Base-by-base conservation (phyloP, 2,888 invertebrate species). In the Vandiemenella viatica region DNA sequence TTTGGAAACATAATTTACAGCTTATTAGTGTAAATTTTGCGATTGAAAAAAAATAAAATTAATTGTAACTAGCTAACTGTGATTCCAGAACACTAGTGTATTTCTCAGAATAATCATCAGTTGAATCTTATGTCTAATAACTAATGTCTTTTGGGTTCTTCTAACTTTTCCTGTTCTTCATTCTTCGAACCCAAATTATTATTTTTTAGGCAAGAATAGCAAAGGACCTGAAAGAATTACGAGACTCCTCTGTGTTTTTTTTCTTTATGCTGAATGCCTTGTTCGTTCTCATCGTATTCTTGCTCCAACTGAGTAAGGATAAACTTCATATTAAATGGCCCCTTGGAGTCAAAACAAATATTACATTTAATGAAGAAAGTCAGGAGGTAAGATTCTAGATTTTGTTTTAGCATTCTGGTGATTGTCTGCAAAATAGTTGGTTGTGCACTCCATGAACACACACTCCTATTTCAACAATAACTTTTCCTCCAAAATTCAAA, bases 201-300 rank as follows among this genome's bases (percentile, higher is more conserved):
- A 23, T 51, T 43, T 50, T 55, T 55, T 55, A 63, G 61, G 64
- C 61, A 46, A 59, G 61, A 46, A 62, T 66, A 37, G 66, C 65
- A n/a, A 57, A 61, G 49, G 72, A 74, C 16, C 65, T 81, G 50
- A 70, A 71, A 55, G 75, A 75, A 52, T 65, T 84, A 46, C 65
- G 83, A 21, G 83, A 83, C 63, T 76, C 77, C 63, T 73, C 74
- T 50, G 75, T 79, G 4, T 76, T 80, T 59, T 76, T 74, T 43
- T 83, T 84, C 64, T 75, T 83, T 55, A 83, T 85, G 81, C 65
- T 83, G 37, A 86, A 86, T 64, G 74, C 82, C 15, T 69, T 85
- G 19, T 86, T 83, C 67, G 80, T 85, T 13, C 68, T 85, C 38
- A 75, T 83, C 49, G 78, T 85, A 1, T 78, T 84, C 58, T 67